Base-by-base conservation (phyloP, 35 echinoderm and acorn worm species). In the Amphiura filiformis region DNA sequence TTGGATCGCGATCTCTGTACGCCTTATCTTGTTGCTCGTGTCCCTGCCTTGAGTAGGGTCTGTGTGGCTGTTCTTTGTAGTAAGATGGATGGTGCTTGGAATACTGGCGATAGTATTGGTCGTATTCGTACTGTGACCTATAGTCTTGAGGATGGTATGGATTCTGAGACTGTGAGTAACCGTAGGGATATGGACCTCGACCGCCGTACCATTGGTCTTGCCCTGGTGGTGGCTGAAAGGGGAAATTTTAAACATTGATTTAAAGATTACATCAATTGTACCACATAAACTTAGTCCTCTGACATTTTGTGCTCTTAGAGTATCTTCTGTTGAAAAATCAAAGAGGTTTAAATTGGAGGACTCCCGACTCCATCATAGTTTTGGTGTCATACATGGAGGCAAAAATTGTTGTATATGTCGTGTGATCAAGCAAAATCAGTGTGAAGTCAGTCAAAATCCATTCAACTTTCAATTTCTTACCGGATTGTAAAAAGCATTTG, bases 21-120 rank as follows among this genome's bases (percentile, higher is more conserved):
- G 91, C 80, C 47, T 77, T 36, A 78, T 90, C 36, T 31, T 83
- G 80, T 7, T 84, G 26, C 28, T 64, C 79, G 78, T 90, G 82
- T 33, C 78, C 78, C 32, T 84, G 89, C 86, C 70, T 80, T 32
- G 83, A 85, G 34, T 85, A 85, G 14, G 34, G 23, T 70, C 76
- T 47, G 22, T 87, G n/a, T n/a, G n/a, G 65, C 37, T 64, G 18
- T 5, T 57, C 5, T 65, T 32, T 1, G 33, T 75, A 33, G 18
- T 35, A 17, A n/a, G 36, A 39, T 61, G 12, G 38, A 61, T 44
- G 34, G 3, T 38, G 32, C 30, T 33, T 82, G 28, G 80, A 32
- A 75, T 86, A 38, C 56, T 87, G 36, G 39, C 87, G 44, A 39
- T 38, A 38, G 76, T 84, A 78, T 61, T 47, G 30, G 38, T 52